Evolutionary conservation across 1,140 invertebrate species (phyloP), one percentile per base, ranked within the genome.

Genomic region (Augochlora pura): DNA sequence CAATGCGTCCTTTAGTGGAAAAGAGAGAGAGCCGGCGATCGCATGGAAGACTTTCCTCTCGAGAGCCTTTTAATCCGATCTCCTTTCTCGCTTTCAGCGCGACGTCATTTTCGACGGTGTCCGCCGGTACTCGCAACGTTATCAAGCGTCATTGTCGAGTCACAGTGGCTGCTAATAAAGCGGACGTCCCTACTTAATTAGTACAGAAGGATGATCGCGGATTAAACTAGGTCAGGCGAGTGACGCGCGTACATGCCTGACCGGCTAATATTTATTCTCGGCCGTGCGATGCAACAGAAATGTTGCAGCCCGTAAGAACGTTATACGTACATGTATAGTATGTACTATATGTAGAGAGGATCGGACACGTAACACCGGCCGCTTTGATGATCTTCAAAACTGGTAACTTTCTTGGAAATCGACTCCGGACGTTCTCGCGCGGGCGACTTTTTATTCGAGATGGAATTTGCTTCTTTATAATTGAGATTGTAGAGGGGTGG

Each of bases 161-260:
- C 66, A 23, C 23, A 59, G 25, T 60, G 59, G 57, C 39, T 62
- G 70, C 25, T 77, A 75, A 79, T 79, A 78, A 81, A 85, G 69
- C 49, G 75, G 69, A 78, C 42, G 60, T 74, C 74, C 64, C 76
- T 84, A 74, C 79, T 80, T 87, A 88, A 86, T 88, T 86, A 87
- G 77, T 67, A 65, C 74, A 70, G 74, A 85, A 84, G 75, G 81
- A 86, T 87, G 74, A 73, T 86, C 60, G 74, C 70, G 66, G 81
- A 84, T 87, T 82, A 87, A 88, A 85, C 77, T 88, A 83, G 87
- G 87, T 88, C 87, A 88, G 75, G 83, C 86, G 68, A 79, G 69
- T 88, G 77, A 84, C 78, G 86, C 75, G 57, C 65, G 70, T 86
- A 76, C 73, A 84, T 66, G 82, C 80, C 63, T 79, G 77, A 85